Percentiles rank a stretch among this genome's conserved stretches.
phyloP scores from a whole-genome alignment of 1,140 invertebrate species.

The Kradibia gibbosae region DNA sequence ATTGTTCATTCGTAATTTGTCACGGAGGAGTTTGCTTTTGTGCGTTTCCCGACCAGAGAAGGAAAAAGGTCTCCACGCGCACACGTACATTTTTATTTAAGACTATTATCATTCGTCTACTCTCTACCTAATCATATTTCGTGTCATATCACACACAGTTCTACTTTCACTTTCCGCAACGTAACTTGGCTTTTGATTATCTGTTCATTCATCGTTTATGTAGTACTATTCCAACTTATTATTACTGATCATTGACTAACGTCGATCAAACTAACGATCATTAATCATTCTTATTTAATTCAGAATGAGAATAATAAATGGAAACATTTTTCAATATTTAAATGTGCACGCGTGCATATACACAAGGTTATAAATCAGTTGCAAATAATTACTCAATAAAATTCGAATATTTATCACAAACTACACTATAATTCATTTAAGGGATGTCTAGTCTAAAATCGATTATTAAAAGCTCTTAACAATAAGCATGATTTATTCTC shows the following conservation, averaged over 20 bases:
- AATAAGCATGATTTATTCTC: no score
- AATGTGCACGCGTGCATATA: not conserved
- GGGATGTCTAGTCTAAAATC: conserved; percentile 2
- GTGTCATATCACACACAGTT: not conserved
- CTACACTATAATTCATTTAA: not conserved
- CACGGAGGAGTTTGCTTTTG: conserved; percentile 46
- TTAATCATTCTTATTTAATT: no score
- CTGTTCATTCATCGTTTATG: not conserved
- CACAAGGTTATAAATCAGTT: not conserved
- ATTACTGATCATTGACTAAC: not conserved
- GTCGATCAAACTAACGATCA: no score
- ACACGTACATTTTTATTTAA: not conserved
- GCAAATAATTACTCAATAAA: conserved; percentile 46
- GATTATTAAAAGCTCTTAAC: no score
- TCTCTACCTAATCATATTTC: no score
- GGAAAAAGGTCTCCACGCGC: no score
- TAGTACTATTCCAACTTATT: not conserved
- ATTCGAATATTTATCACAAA: conserved; percentile 46
- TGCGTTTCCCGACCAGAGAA: conserved; percentile 44
- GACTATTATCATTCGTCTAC: no score
- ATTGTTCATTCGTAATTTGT: conserved; percentile 54
- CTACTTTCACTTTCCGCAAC: not conserved
- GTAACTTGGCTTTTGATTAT: not conserved
- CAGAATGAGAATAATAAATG: no score
- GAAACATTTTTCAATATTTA: no score